phyloP scores from a whole-genome alignment of 2,888 invertebrate genomes.

The Gibbula magus region DNA sequence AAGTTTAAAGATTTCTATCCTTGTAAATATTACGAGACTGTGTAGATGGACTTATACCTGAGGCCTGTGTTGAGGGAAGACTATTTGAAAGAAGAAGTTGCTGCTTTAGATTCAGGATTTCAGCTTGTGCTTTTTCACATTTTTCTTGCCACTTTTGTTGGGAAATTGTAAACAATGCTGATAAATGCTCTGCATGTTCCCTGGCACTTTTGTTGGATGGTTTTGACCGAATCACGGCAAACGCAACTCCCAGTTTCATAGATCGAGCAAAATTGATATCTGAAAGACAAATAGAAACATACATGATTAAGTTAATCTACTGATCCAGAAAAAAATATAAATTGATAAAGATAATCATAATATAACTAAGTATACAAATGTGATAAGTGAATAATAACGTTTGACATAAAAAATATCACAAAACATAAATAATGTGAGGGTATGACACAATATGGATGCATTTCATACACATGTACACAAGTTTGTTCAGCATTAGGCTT shows the following conservation, averaged over 20 bases:
- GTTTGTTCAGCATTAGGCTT: too few species aligned
- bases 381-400: too few species aligned
- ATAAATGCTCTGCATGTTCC: constrained; percentile 11
- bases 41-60: not conserved
- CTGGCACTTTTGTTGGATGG: not conserved
- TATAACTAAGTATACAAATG: too few species aligned
- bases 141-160: constrained; percentile 17
- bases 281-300: not conserved
- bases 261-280: not conserved
- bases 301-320: too few species aligned
- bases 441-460: too few species aligned
- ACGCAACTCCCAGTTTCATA: not conserved
- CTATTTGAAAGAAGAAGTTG: constrained; percentile 2
- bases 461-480: too few species aligned
- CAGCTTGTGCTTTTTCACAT: constrained; percentile 1
- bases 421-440: too few species aligned
- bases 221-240: not conserved
- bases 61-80: not conserved
- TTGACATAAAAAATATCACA: too few species aligned
- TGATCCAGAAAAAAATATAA: too few species aligned
- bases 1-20: too few species aligned
- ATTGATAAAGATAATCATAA: too few species aligned
- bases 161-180: not conserved
- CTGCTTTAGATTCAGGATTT: constrained; percentile 24
- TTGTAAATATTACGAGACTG: not conserved